Evolutionary conservation across 1,140 invertebrate genomes (phyloP).

Genomic region (Polypedilum vanderplanki): DNA sequence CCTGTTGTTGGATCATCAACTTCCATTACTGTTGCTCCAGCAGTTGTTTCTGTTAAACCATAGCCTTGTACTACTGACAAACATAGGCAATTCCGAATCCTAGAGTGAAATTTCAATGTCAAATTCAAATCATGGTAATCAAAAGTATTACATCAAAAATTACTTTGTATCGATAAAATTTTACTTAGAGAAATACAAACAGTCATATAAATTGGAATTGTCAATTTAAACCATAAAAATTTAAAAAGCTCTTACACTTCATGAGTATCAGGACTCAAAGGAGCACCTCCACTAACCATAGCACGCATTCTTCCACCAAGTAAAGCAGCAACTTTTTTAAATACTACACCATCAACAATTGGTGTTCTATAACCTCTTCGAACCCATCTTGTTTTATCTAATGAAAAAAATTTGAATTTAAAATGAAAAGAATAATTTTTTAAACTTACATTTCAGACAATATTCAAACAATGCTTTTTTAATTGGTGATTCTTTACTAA

Average conservation of each 20-base stretch:
- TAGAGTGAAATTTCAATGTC: too few relatives aligned
- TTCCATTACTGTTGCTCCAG: constrained; percentile 78
- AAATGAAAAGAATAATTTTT: too few relatives aligned
- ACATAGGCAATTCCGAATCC: constrained; percentile 53
- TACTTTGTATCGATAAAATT: too few relatives aligned
- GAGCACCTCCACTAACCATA: constrained; percentile 89
- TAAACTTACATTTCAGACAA: constrained; percentile 80
- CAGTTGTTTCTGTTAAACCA: constrained; percentile 94
- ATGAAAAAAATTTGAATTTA: too few relatives aligned
- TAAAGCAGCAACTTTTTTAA: constrained; percentile 66
- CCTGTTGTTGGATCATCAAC: constrained; percentile 50
- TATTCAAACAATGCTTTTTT: constrained; percentile 80
- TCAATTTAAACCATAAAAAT: constrained; percentile 57
- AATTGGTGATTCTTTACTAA: constrained; percentile 67
- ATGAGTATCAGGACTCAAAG: constrained; percentile 89
- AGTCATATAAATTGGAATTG: too few relatives aligned
- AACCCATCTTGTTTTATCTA: constrained; percentile 54
- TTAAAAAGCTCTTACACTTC: constrained; percentile 84
- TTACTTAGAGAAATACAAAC: too few relatives aligned
- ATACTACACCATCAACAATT: constrained; percentile 70
- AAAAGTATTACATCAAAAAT: too few relatives aligned
- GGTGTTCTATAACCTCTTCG: constrained; percentile 78
- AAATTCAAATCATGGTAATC: too few relatives aligned
- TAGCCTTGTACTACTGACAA: constrained; percentile 89
- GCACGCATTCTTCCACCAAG: constrained; percentile 82